Base-by-base conservation (phyloP, 2,888 invertebrate genomes). In the Clostera curtula region DNA sequence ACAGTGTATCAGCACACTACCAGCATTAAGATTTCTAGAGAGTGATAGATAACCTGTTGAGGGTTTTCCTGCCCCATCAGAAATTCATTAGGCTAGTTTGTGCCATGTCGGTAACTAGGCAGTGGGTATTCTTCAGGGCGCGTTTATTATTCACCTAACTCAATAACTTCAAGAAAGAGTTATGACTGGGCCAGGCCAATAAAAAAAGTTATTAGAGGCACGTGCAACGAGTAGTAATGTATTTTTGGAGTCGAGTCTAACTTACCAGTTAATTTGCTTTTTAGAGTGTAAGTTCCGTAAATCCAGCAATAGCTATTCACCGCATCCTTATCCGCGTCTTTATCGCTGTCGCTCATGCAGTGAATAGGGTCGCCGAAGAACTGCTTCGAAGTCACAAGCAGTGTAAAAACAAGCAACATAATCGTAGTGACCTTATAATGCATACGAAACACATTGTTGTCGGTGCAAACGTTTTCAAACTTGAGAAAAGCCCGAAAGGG, bases 311-410 rank as follows among this genome's bases (percentile, higher is more conserved):
- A 93, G 27, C 89, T 89, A 49, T 93, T 90, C 5, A 93, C 80
- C 13, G 89, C 86, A 25, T 89, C 88, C 36, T 83, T 85, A 25
- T 88, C 85, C 14, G 29, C 51, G 30, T 70, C 64, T 23, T 82
- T 74, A 8, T 72, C 72, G 22, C 70, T 68, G 19, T 84, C 77
- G 4, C 83, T 77, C 59, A 89, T 85, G 63, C 95, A 95, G 49
- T 90, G 88, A 26, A 95, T 93, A 0, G 94, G 93, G 49, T 94
- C 92, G 0, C 94, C 94, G 49, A 94, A 93, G 72, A 93, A 93
- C 65, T 95, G 93, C 53, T 92, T 91, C 7, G 92, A 89, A 12
- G 92, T 91, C 21, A 95, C 87, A 48, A 94, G 62, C 49, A 93
- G 72, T 1, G 91, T 90, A 67, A 90, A 92, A 12, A 90, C 86